Evolutionary conservation across 2,113 vertebrate genomes (phyloP).

Genomic region (Seriola aureovittata): DNA sequence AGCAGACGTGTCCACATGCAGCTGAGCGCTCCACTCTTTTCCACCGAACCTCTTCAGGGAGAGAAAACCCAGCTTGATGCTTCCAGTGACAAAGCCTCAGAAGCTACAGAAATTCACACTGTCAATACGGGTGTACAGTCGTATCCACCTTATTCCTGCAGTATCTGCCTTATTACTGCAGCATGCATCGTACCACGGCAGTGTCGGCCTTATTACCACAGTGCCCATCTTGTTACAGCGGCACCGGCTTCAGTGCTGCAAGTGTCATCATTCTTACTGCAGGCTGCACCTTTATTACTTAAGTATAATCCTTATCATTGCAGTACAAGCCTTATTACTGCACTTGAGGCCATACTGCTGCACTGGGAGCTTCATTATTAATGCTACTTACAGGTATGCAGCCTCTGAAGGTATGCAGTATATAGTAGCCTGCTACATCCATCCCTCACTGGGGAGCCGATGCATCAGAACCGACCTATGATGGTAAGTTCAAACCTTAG

Average conservation of each 20-base stretch:
- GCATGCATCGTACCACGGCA: conserved; percentile 26
- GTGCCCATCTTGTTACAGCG: conserved; percentile 45
- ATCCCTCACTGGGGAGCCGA: background rate
- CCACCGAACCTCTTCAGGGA: conserved; percentile 41
- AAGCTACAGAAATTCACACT: conserved; percentile 41
- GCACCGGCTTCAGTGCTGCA: conserved; percentile 39
- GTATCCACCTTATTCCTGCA: conserved; percentile 57
- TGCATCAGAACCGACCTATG: background rate
- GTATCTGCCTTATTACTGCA: conserved; percentile 61
- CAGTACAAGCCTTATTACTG: conserved; percentile 34
- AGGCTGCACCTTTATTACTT: conserved; percentile 57
- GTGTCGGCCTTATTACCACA: conserved; percentile 25
- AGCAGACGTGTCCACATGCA: conserved; percentile 75
- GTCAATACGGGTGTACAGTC: conserved; percentile 10
- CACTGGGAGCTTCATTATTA: background rate
- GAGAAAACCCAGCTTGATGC: conserved; percentile 44
- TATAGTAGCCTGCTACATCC: background rate
- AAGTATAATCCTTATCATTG: conserved; percentile 55
- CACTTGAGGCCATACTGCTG: conserved; percentile 23
- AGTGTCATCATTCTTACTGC: conserved; percentile 62
- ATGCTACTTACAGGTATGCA: conserved; percentile 1
- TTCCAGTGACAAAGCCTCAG: conserved; percentile 36
- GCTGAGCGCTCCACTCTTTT: conserved; percentile 53
- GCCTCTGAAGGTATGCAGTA: background rate
- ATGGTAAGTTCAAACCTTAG: background rate